Base-by-base conservation (phyloP, 53 echinoderm and acorn worm species). In the Astropecten irregularis region DNA sequence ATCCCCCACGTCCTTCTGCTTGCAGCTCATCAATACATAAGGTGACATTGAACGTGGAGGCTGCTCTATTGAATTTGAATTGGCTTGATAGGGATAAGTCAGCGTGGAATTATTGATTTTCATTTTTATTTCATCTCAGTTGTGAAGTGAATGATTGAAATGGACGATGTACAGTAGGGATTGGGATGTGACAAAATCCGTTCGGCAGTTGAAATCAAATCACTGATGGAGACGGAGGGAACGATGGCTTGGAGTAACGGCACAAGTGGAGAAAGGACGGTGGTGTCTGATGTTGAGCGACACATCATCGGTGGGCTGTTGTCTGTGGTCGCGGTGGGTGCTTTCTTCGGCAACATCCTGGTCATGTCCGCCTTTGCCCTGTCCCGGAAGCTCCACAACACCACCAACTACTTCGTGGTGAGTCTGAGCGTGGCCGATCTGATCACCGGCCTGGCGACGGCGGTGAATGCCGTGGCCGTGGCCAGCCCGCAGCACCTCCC, bases 371-470 rank as follows among this genome's bases (percentile, higher is more conserved):
- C 76, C 1, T 76, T 76, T 29, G 40, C 39, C 23, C 19, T 76
- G 16, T 76, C 76, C 27, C 27, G 29, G n/a, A 76, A 76, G 28
- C 76, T 76, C 30, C 76, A 76, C 5, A 56, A 59, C 59, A 76
- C 76, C 4, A 58, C 76, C 23, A 84, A 84, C 46, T 40, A 27
- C 1, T 84, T 84, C 39, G 84, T 84, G 34, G 57, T 84, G 28
- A 84, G 71, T 32, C 71, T 84, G 0, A 70, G 84, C 71, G 71
- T 71, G 30, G 84, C 84, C 9, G 84, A 84, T 47, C 15, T 84
- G 40, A 69, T 84, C 40, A 84, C 84, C 20, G 49, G 84, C 66
- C 46, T 84, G 13, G 28, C 6, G 9, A 58, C 56, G 40, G 58
- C 84, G n/a, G 33, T 42, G 19, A 84, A 70, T 46, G 84, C 39